Evolutionary conservation across 2,113 vertebrate species (phyloP).

Genomic region (Vulpes ferrilata): DNA sequence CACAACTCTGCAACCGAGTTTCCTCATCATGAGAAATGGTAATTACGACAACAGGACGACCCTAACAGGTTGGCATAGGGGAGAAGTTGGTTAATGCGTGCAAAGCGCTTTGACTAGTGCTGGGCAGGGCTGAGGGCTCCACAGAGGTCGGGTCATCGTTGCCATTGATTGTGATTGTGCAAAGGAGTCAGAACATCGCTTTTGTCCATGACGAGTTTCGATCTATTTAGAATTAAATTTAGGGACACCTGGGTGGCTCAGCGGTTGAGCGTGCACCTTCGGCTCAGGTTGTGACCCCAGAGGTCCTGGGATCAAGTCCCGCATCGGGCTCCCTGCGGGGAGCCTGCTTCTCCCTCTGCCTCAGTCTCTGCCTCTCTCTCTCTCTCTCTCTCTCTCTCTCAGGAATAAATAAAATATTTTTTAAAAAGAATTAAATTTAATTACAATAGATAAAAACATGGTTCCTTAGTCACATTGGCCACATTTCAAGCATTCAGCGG

Average conservation of each 20-base stretch:
- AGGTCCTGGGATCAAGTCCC: no score
- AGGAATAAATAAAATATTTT: no score
- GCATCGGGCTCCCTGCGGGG: fast-evolving
- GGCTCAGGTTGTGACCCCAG: no score
- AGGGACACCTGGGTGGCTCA: not conserved
- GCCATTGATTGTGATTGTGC: not conserved
- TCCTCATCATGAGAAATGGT: not conserved
- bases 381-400: no score
- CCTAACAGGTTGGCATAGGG: not conserved
- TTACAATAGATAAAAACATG: not conserved
- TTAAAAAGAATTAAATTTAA: not conserved
- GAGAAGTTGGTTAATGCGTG: not conserved
- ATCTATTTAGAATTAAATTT: not conserved
- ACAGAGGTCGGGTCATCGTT: not conserved
- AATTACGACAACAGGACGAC: not conserved
- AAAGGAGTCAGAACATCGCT: not conserved
- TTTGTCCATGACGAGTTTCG: not conserved
- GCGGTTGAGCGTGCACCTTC: no score
- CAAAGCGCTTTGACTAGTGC: not conserved
- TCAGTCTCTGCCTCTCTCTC: no score
- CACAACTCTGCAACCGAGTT: not conserved
- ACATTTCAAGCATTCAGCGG: not conserved
- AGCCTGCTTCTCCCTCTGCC: no score
- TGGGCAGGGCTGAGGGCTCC: not conserved
- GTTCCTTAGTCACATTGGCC: not conserved